These are phyloP conservation scores for Drosophila pachea DNA, from an alignment of 1,140 invertebrate species.

Conservation along the genomic window DNA sequence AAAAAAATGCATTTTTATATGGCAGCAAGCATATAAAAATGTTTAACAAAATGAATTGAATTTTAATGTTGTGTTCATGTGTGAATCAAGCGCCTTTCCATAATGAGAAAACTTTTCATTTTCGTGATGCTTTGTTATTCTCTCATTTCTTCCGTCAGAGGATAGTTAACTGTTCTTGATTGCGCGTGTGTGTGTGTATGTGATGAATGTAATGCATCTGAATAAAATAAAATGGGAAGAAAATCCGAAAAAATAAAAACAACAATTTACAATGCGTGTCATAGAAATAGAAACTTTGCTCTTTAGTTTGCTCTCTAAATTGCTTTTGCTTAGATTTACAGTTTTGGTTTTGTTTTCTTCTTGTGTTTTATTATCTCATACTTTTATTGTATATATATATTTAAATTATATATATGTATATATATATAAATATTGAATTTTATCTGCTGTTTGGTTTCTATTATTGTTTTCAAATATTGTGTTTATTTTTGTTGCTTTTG, in stretches of 20 bases:
- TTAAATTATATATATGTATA: constrained; percentile 43
- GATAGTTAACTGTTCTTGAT: constrained; percentile 24
- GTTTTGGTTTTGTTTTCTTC: constrained; percentile 28
- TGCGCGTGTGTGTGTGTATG: constrained; percentile 4
- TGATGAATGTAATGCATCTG: constrained; percentile 3
- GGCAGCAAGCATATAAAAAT: constrained; percentile 46
- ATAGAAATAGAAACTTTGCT: constrained; percentile 43
- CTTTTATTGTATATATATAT: constrained; percentile 17
- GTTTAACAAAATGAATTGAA: constrained; percentile 42
- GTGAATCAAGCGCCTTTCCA: constrained; percentile 14
- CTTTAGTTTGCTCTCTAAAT: constrained; percentile 42
- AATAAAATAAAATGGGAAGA: not conserved
- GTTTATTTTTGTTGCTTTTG: constrained; percentile 66
- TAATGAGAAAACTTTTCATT: constrained; percentile 11
- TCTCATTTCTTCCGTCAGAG: constrained; percentile 23
- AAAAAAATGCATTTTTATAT: constrained; percentile 54
- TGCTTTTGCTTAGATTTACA: constrained; percentile 46
- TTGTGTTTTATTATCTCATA: constrained; percentile 4
- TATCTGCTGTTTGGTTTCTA: constrained; percentile 36
- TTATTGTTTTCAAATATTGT: constrained; percentile 44
- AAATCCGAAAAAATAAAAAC: constrained; percentile 8
- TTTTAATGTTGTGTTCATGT: constrained; percentile 3
- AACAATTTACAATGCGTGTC: constrained; percentile 40
- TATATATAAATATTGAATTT: constrained; percentile 34
- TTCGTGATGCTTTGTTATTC: constrained; percentile 9